Evolutionary conservation across 1,140 invertebrate species (phyloP).

Genomic region (Brachionus plicatilis): DNA sequence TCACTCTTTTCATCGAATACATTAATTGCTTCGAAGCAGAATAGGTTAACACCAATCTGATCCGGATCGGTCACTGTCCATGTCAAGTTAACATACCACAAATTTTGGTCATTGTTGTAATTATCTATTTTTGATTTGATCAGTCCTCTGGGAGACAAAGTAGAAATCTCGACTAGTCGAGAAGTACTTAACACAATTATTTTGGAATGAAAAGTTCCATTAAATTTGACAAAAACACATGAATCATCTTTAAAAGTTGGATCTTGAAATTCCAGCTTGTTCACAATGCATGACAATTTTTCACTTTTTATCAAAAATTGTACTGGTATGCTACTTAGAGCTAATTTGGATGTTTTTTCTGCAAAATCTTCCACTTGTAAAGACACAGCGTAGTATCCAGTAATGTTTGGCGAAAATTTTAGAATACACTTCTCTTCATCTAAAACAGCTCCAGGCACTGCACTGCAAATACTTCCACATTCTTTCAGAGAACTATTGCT

Average conservation of each 20-base stretch:
- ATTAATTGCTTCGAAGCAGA: constrained; percentile 5
- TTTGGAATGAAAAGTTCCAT: not conserved
- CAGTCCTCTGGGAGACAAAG: not conserved
- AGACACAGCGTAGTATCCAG: not conserved
- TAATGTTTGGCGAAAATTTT: not conserved
- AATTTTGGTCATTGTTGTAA: not conserved
- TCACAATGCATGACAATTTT: not conserved
- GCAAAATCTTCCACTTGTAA: not conserved
- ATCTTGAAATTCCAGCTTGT: not conserved
- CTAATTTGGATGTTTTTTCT: not conserved
- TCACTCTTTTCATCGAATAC: not conserved
- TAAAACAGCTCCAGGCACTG: not conserved
- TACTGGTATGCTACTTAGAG: not conserved
- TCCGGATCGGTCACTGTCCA: not conserved
- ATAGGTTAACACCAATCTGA: not conserved
- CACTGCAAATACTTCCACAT: not conserved
- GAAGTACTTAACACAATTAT: not conserved
- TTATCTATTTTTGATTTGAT: not conserved
- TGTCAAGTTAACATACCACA: not conserved
- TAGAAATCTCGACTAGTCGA: not conserved
- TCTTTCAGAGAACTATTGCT: not conserved
- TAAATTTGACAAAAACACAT: not conserved
- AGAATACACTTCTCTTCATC: not conserved
- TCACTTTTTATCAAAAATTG: constrained; percentile 14
- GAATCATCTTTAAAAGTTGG: not conserved